phyloP scores from a whole-genome alignment of 2,797 vertebrate genomes.

The Brachyalestes nurse region DNA sequence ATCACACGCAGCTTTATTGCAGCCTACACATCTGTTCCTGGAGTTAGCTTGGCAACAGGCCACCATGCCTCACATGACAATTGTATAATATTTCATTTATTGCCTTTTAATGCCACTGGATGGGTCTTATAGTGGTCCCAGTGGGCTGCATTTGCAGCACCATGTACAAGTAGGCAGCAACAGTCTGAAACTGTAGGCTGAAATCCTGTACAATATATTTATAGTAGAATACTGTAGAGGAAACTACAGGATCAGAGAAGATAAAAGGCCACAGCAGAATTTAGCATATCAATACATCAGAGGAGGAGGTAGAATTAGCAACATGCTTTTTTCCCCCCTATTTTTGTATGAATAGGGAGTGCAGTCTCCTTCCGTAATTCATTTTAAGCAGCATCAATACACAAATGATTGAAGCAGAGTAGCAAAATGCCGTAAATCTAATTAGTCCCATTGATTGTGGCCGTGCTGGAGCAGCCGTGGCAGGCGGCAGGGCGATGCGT shows the following conservation, averaged over 20 bases:
- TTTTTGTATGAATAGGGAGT: conserved; percentile 1
- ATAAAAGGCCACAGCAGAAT: conserved; percentile 23
- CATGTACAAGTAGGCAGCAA: conserved; percentile 7
- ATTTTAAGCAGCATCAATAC: conserved; percentile 17
- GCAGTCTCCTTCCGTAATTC: conserved; percentile 5
- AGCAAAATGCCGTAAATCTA: conserved; percentile 22
- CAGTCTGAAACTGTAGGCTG: conserved; percentile 12
- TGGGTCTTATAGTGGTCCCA: conserved; percentile 30
- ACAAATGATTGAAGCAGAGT: conserved; percentile 17
- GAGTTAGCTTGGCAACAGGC: conserved; percentile 50
- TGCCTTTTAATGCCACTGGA: conserved; percentile 56
- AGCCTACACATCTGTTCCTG: conserved; percentile 71
- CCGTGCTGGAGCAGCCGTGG: conserved; percentile 21
- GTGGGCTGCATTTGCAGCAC: conserved; percentile 37
- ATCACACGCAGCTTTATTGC: conserved; percentile 73
- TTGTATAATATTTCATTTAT: conserved; percentile 59
- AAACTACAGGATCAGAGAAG: background rate
- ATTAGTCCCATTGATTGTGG: conserved; percentile 27
- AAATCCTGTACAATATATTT: background rate
- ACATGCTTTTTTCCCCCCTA: background rate
- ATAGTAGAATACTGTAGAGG: background rate
- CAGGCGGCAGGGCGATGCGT: conserved; percentile 44
- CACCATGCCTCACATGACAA: conserved; percentile 49
- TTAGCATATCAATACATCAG: conserved; percentile 11
- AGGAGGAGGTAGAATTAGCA: conserved; percentile 6